These are phyloP conservation scores for Phragmatobia fuliginosa DNA, from an alignment of 2,888 invertebrate genomes.

Conservation along the genomic window DNA sequence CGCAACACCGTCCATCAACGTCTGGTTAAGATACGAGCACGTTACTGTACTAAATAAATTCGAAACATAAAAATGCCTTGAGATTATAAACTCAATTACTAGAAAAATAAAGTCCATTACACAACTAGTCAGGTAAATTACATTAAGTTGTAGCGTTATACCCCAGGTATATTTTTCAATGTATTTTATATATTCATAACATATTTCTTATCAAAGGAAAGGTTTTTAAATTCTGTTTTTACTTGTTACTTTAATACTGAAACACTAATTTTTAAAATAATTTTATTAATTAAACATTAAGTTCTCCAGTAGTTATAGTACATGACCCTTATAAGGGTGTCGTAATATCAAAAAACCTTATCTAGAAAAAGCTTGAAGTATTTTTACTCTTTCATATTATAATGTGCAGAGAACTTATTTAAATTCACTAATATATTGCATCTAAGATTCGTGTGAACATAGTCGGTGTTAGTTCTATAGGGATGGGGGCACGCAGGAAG, in stretches of 20 bases:
- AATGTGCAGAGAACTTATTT: conserved; percentile 17
- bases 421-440: conserved; percentile 22
- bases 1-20: conserved; percentile 39
- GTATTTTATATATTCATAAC: too few species aligned
- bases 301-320: too few species aligned
- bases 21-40: conserved; percentile 39
- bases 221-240: too few species aligned
- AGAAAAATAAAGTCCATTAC: background rate
- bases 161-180: background rate
- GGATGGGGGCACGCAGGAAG: conserved; percentile 55
- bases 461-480: conserved; percentile 43
- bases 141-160: background rate
- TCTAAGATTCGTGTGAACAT: conserved; percentile 32
- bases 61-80: conserved; percentile 1
- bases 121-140: background rate
- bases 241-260: too few species aligned
- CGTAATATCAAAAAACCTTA: too few species aligned
- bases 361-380: too few species aligned
- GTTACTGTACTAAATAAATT: conserved; percentile 19
- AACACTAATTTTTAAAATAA: too few species aligned
- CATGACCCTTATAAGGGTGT: background rate
- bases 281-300: too few species aligned
- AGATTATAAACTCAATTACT: background rate
- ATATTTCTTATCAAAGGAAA: too few species aligned
- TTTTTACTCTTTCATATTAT: background rate